phyloP scores from a whole-genome alignment of 2,113 vertebrate genomes.

The Ceyx margarethae region DNA sequence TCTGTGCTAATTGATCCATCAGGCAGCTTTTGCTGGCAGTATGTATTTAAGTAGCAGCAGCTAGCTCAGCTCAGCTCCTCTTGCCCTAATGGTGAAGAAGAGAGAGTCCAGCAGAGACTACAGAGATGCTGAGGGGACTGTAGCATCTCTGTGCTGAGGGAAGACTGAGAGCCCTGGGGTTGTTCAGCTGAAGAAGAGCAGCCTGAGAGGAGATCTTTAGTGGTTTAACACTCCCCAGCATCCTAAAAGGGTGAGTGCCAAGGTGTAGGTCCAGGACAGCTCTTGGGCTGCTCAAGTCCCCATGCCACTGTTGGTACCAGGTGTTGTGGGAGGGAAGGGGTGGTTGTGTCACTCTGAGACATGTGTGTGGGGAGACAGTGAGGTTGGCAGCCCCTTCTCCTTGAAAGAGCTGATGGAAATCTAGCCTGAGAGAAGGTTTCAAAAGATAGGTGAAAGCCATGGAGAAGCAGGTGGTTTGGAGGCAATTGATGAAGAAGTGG shows the following conservation, averaged over 20 bases:
- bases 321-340: not conserved
- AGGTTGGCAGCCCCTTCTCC: not conserved
- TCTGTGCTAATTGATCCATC: not conserved
- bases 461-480: not conserved
- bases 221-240: not conserved
- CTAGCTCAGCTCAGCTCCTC: not conserved
- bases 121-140: not conserved
- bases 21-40: not conserved
- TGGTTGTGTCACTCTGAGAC: not conserved
- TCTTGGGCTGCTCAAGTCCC: not conserved
- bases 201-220: not conserved
- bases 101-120: not conserved
- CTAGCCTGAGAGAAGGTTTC: not conserved
- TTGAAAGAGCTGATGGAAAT: not conserved
- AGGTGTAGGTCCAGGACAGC: not conserved
- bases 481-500: not conserved
- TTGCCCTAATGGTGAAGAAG: not conserved
- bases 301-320: not conserved
- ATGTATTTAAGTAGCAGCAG: not conserved
- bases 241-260: not conserved
- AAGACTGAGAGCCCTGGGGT: not conserved
- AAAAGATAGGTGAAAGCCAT: not conserved
- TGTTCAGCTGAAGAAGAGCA: not conserved
- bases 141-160: not conserved
- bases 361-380: not conserved